A percentile compares a stretch with the other conserved stretches of the same genome.
Conservation (phyloP, 2,888 invertebrate genomes). For the Drymonia ruficornis region DNA sequence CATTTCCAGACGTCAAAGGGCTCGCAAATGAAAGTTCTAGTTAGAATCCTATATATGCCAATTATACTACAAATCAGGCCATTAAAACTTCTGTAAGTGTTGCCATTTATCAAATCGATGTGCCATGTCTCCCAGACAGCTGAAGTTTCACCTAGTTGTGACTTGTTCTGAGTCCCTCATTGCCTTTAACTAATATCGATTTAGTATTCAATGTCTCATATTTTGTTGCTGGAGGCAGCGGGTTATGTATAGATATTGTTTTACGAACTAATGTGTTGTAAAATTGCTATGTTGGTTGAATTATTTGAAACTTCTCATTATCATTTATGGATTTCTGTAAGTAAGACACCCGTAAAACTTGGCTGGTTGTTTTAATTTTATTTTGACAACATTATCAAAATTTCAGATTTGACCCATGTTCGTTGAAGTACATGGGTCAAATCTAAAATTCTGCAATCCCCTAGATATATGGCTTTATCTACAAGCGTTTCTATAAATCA, state of each 20-base stretch:
- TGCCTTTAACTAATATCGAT: conserved; percentile 11
- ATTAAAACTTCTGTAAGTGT: not conserved
- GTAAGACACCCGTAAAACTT: too few species aligned
- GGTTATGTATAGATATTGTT: not conserved
- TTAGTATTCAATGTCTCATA: not conserved
- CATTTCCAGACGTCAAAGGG: not conserved
- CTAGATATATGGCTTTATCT: too few species aligned
- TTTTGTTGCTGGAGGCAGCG: not conserved
- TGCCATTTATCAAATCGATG: conserved; percentile 3
- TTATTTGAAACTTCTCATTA: too few species aligned
- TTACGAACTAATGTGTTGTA: not conserved
- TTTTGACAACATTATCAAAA: too few species aligned
- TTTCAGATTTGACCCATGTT: too few species aligned
- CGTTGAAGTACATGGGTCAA: too few species aligned
- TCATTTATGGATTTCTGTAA: too few species aligned
- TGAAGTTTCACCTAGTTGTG: conserved; percentile 13
- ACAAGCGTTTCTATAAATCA: too few species aligned
- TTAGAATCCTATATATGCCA: not conserved
- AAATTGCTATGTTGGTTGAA: not conserved
- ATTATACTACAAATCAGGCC: not conserved
- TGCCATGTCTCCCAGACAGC: not conserved
- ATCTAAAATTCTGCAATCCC: too few species aligned
- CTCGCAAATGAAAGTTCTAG: not conserved
- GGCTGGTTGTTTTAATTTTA: too few species aligned
- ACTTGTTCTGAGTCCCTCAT: conserved; percentile 6